Evolutionary conservation across 2,113 vertebrate species (phyloP).

Genomic region (Aegypius monachus): DNA sequence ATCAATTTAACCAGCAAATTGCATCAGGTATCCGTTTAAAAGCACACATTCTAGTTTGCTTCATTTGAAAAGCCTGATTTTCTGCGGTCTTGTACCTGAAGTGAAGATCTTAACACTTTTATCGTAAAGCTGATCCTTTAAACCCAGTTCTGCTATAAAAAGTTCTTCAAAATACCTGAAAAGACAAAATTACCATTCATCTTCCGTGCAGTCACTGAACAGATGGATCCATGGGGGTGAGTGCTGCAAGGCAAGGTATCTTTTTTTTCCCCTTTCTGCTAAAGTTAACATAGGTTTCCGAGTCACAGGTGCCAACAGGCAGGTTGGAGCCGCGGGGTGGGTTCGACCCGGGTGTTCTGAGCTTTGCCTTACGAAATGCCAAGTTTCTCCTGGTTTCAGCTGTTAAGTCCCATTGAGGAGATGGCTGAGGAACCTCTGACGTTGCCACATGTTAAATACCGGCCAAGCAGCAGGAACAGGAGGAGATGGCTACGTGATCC

Average conservation of each 20-base stretch:
- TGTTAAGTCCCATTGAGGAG: accelerated
- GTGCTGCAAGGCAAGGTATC: background rate
- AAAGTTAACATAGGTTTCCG: accelerated
- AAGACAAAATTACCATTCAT: too few species aligned
- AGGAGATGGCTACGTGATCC: background rate
- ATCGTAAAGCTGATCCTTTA: background rate
- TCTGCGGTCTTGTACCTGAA: background rate
- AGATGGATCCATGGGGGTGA: accelerated
- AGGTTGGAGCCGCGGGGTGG: background rate
- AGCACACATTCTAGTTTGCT: background rate
- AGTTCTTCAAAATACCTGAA: background rate
- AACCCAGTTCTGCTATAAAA: background rate
- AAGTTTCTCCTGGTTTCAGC: background rate
- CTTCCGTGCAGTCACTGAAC: background rate
- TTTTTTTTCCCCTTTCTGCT: accelerated
- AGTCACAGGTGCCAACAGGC: background rate
- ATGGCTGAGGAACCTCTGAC: background rate
- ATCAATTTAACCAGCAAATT: background rate
- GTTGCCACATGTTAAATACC: accelerated
- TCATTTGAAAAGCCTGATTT: background rate
- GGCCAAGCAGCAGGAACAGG: too few species aligned
- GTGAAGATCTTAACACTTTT: background rate
- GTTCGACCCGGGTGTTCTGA: background rate
- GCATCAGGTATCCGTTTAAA: background rate
- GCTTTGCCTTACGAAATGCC: background rate